Evolutionary conservation across 64 coral and sea anemone genomes (phyloP).

Genomic region (Pocillopora verrucosa): DNA sequence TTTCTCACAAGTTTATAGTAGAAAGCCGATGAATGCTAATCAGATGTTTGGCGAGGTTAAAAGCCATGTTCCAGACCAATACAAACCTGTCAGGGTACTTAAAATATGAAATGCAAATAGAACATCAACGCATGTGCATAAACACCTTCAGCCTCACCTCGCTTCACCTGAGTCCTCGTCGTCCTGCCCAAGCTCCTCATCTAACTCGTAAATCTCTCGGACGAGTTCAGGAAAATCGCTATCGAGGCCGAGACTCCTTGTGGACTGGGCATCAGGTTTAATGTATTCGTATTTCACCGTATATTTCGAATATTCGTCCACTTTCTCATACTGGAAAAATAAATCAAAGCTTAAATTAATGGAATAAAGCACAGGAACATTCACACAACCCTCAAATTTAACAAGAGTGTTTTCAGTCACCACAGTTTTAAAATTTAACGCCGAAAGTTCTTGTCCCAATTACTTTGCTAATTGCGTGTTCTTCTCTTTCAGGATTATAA

Average conservation of each 20-base stretch:
- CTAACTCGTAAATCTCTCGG: slow-evolving; percentile 3
- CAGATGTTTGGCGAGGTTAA: no score
- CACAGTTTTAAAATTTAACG: no score
- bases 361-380: no score
- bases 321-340: background rate
- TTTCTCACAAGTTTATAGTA: no score
- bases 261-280: background rate
- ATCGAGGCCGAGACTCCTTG: background rate
- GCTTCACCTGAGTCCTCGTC: background rate
- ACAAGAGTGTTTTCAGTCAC: no score
- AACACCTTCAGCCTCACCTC: background rate
- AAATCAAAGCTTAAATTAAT: background rate
- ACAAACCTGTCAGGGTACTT: no score
- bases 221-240: slow-evolving; percentile 16
- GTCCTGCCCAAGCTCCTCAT: background rate
- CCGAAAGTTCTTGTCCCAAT: no score
- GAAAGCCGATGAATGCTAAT: no score
- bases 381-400: background rate
- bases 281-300: slow-evolving; percentile 5
- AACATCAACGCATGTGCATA: background rate
- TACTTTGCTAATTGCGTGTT: no score
- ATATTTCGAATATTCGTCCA: background rate
- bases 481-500: no score
- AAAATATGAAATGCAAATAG: background rate
- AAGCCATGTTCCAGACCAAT: no score